A percentile compares a stretch with the other conserved stretches of the same genome.
These are phyloP conservation scores for Odontocerum albicorne DNA, from an alignment of 2,888 invertebrate species.

Conservation along the genomic window DNA sequence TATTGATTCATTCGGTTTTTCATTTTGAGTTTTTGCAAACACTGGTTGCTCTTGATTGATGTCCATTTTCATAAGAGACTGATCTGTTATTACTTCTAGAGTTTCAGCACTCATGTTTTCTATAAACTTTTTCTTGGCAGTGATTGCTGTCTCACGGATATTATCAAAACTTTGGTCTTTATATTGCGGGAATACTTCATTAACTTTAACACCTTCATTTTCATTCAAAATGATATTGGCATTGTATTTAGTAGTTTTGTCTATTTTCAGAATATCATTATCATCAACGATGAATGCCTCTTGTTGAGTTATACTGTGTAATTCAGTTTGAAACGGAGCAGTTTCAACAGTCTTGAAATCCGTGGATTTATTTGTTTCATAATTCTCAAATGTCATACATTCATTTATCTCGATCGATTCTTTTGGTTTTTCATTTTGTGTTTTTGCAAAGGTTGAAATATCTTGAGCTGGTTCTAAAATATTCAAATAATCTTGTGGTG, in stretches of 20 bases:
- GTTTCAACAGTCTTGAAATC: slow-evolving; percentile 6
- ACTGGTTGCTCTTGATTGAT: background rate
- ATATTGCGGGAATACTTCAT: slow-evolving; percentile 32
- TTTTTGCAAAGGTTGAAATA: slow-evolving; percentile 8
- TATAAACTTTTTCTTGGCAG: slow-evolving; percentile 18
- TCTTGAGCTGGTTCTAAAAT: too few species aligned
- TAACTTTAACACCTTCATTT: slow-evolving; percentile 44
- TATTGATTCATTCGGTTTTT: slow-evolving; percentile 4
- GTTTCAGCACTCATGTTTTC: slow-evolving; percentile 15
- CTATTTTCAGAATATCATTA: slow-evolving; percentile 19
- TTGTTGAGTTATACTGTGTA: slow-evolving; percentile 41
- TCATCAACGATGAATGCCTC: slow-evolving; percentile 38
- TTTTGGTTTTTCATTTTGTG: slow-evolving; percentile 26
- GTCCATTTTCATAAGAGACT: slow-evolving; percentile 15
- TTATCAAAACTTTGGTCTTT: slow-evolving; percentile 13
- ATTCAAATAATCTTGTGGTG: too few species aligned
- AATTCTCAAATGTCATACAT: background rate
- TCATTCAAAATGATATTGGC: slow-evolving; percentile 39
- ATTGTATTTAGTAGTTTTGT: slow-evolving; percentile 37
- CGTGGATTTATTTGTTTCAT: background rate
- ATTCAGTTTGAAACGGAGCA: slow-evolving; percentile 31
- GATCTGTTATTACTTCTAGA: slow-evolving; percentile 23
- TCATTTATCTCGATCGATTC: slow-evolving; percentile 18
- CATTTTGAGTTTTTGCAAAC: slow-evolving; percentile 20
- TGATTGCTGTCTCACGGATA: background rate